Evolutionary conservation across 2,797 vertebrate species (phyloP).

Genomic region (Epinephelus coioides): DNA sequence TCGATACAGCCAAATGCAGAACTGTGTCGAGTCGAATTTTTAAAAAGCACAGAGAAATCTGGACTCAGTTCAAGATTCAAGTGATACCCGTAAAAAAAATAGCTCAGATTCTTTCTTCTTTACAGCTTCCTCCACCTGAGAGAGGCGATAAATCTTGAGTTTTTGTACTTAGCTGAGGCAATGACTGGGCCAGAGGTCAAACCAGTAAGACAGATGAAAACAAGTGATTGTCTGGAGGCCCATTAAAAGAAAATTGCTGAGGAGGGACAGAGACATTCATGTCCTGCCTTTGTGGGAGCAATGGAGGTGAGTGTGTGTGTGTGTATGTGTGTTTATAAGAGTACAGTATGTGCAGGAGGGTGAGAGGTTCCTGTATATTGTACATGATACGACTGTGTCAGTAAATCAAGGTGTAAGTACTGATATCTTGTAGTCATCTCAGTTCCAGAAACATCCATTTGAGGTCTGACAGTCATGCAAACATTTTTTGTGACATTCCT

Average conservation of each 20-base stretch:
- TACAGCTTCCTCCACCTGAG: constrained; percentile 58
- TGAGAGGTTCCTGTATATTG: neutral
- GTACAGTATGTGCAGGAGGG: constrained; percentile 4
- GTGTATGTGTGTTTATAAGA: constrained; percentile 8
- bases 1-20: constrained; percentile 35
- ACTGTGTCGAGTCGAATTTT: constrained; percentile 33
- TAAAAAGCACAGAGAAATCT: constrained; percentile 23
- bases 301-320: neutral
- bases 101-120: constrained; percentile 30
- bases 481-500: constrained; percentile 32
- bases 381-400: constrained; percentile 19
- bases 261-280: constrained; percentile 59
- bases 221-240: constrained; percentile 78
- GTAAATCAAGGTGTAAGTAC: constrained; percentile 5
- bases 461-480: constrained; percentile 25
- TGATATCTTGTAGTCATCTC: constrained; percentile 24
- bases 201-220: constrained; percentile 79
- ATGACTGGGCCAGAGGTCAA: constrained; percentile 77
- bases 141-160: constrained; percentile 68
- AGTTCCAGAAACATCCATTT: constrained; percentile 29
- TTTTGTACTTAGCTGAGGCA: constrained; percentile 60
- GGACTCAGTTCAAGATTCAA: constrained; percentile 44
- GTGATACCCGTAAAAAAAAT: constrained; percentile 14
- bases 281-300: constrained; percentile 52
- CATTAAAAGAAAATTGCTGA: constrained; percentile 77